Conservation (phyloP, 2,113 vertebrate species). For the Grammomys dolichurus region DNA sequence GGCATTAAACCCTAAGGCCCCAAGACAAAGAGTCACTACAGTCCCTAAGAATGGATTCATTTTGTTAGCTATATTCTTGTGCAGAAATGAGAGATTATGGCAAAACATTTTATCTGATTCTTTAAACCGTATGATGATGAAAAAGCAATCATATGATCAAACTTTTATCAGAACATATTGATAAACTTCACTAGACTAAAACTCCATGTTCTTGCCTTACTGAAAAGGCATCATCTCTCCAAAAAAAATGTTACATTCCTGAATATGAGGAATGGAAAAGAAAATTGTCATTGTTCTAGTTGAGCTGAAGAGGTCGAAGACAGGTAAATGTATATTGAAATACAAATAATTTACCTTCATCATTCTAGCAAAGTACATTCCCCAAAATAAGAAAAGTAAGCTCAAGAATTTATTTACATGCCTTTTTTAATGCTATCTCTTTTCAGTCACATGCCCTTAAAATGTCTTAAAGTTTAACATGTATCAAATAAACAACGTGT, state of each 20-base stretch:
- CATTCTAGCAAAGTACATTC: neutral
- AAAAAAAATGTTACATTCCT: neutral
- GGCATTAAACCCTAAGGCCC: neutral
- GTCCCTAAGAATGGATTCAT: neutral
- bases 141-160: neutral
- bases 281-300: neutral
- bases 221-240: neutral
- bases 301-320: neutral
- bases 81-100: neutral
- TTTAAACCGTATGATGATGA: neutral
- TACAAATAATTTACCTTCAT: neutral
- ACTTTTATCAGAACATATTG: neutral
- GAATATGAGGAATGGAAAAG: neutral
- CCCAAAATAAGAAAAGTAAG: neutral
- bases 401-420: neutral
- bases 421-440: neutral
- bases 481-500: neutral
- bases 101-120: neutral
- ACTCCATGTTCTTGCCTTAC: neutral
- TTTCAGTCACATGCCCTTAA: neutral
- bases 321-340: neutral
- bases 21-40: neutral
- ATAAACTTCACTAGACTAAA: neutral
- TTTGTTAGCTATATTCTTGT: neutral
- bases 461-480: neutral